These are phyloP conservation scores for Porites australiensis DNA, from an alignment of 64 coral and sea anemone species.

Conservation along the genomic window DNA sequence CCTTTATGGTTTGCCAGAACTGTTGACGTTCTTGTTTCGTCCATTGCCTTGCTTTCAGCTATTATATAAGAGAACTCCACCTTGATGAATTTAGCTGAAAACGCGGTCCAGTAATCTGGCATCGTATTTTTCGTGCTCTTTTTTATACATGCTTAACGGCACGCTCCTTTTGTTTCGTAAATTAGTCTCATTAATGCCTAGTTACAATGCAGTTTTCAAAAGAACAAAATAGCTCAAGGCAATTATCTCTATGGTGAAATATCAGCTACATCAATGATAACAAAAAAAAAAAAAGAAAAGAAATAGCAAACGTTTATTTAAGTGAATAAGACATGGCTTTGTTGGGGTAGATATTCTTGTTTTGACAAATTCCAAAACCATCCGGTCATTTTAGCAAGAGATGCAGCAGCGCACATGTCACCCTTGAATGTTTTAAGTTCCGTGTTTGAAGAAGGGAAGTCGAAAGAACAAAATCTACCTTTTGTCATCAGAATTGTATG, in stretches of 20 bases:
- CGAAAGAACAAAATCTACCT: background rate
- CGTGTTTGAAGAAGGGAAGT: slow-evolving; percentile 14
- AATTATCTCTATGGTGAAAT: slow-evolving; percentile 10
- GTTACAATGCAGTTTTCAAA: background rate
- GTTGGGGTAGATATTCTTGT: background rate
- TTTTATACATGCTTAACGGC: slow-evolving; percentile 14
- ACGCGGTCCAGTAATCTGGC: background rate
- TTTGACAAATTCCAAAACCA: slow-evolving; percentile 22
- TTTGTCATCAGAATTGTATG: too few relatives aligned
- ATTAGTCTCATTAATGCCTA: slow-evolving; percentile 31
- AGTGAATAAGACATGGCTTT: slow-evolving; percentile 8
- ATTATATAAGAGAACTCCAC: background rate
- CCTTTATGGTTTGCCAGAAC: background rate
- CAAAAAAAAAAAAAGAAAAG: background rate
- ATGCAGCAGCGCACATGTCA: background rate
- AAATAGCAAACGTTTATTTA: too few relatives aligned
- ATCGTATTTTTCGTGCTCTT: background rate
- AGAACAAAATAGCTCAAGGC: background rate
- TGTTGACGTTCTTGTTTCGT: background rate
- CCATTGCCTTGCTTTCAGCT: background rate
- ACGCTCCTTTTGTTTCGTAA: slow-evolving; percentile 32
- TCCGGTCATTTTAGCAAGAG: background rate
- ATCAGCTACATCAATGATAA: background rate
- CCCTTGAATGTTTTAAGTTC: background rate
- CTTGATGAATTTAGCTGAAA: background rate